Conservation (phyloP, 2,888 invertebrate species). For the Galeruca laticollis region DNA sequence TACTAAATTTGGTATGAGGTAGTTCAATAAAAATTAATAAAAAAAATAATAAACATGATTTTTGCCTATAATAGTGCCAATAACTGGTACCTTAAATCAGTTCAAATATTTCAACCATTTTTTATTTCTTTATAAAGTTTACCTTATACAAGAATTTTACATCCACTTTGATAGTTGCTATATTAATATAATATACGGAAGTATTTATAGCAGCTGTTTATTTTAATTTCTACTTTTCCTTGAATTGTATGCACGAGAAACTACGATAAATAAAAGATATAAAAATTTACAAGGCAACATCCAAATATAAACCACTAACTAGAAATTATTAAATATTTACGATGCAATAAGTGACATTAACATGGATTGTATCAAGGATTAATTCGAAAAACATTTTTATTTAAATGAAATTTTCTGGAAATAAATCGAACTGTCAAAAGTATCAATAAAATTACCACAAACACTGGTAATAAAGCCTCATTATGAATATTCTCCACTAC, state of each 20-base stretch:
- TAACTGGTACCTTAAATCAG: too few species aligned
- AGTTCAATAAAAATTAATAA: too few species aligned
- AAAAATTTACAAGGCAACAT: neutral
- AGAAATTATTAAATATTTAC: neutral
- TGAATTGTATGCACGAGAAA: constrained; percentile 10
- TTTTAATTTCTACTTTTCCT: constrained; percentile 5
- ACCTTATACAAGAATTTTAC: neutral
- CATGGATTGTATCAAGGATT: too few species aligned
- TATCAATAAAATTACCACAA: neutral
- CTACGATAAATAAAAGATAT: neutral
- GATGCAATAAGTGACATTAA: too few species aligned
- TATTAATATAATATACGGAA: neutral
- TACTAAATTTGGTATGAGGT: too few species aligned
- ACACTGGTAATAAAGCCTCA: too few species aligned
- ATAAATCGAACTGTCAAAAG: neutral
- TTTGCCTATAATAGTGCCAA: too few species aligned
- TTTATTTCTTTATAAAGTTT: neutral
- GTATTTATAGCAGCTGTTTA: constrained; percentile 8
- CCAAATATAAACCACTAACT: neutral
- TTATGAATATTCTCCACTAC: too few species aligned
- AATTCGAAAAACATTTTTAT: too few species aligned
- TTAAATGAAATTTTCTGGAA: too few species aligned
- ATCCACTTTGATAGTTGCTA: neutral
- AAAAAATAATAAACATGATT: too few species aligned
- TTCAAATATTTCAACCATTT: too few species aligned